Base-by-base conservation (phyloP, 2,888 invertebrate species). In the Operophtera brumata region DNA sequence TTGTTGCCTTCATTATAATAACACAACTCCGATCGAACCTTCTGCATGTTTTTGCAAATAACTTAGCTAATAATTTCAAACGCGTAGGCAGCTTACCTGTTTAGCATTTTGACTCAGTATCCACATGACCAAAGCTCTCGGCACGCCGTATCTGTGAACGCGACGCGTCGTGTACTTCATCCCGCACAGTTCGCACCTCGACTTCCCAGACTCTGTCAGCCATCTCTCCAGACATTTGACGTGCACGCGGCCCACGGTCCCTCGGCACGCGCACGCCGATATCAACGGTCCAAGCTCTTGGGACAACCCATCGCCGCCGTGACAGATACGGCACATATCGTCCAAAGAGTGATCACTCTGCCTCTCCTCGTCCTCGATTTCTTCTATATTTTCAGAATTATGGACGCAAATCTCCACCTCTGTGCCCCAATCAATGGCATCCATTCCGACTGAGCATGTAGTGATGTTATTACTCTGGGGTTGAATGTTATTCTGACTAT, bases 191-290 rank as follows among this genome's bases (percentile, higher is more conserved):
- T 96, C 95, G 73, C 96, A 96, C 30, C 88, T 86, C 7, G 92
- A 93, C 56, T 92, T 92, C 28, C 94, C 94, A 1, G 94, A 93
- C 73, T 94, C 94, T 1, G 94, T 94, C 35, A 95, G 83, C 95
- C 95, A 96, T 47, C 91, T 91, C 79, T 95, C 95, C 65, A 95
- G 81, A 73, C 95, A 96, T 54, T 92, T 91, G 1, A 94, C 91
- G 77, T 95, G 95, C 9, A 95, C 93, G 49, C 93, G 90, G 0
- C 94, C 95, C 62, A 95, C 93, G 1, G 94, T 93, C 0, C 95
- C 95, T 0, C 89, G 78, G 58, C 90, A 90, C 1, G 78, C 91
- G 60, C 90, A 90, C 0, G 89, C 86, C 0, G 88, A 88, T 71
- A 90, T 80, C 51, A 90, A 66, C 13, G 62, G 70, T 0, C 90